phyloP scores from a whole-genome alignment of 1,140 invertebrate genomes.

The Macrosteles quadrilineatus region DNA sequence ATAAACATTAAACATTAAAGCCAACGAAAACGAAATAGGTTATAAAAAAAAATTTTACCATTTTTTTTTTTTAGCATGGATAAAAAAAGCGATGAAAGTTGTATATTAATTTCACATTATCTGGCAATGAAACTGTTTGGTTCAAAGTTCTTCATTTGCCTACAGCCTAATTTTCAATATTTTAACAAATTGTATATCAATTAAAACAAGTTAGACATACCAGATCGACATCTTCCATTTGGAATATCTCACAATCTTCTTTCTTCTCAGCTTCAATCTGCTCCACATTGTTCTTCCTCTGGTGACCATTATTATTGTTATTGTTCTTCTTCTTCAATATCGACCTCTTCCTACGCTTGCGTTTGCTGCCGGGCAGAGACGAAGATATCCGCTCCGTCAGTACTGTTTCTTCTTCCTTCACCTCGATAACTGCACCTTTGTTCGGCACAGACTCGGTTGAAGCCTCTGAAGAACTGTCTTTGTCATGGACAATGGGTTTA shows the following conservation, averaged over 20 bases:
- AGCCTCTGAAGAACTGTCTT: not conserved
- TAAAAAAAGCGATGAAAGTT: too few relatives aligned
- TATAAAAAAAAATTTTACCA: too few relatives aligned
- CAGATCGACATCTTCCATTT: slow-evolving; percentile 39
- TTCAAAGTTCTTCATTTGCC: too few relatives aligned
- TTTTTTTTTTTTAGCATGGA: too few relatives aligned
- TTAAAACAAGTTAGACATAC: too few relatives aligned
- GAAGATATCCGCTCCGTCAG: not conserved
- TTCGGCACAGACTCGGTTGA: slow-evolving; percentile 22
- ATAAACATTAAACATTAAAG: too few relatives aligned
- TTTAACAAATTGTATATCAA: too few relatives aligned
- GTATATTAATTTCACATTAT: too few relatives aligned
- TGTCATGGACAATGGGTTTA: slow-evolving; percentile 41
- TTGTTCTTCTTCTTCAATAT: slow-evolving; percentile 72
- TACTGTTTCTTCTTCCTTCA: slow-evolving; percentile 26
- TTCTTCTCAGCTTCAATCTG: not conserved
- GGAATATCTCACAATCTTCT: slow-evolving; percentile 35
- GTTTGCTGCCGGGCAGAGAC: slow-evolving; percentile 54
- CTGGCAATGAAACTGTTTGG: too few relatives aligned
- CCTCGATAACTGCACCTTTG: slow-evolving; percentile 26
- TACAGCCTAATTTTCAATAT: too few relatives aligned
- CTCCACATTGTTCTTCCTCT: slow-evolving; percentile 28
- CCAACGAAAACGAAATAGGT: too few relatives aligned
- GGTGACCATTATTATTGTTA: slow-evolving; percentile 29
- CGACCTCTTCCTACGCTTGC: slow-evolving; percentile 76